Conservation (phyloP, 2,113 vertebrate species). For the Trachemys scripta region DNA sequence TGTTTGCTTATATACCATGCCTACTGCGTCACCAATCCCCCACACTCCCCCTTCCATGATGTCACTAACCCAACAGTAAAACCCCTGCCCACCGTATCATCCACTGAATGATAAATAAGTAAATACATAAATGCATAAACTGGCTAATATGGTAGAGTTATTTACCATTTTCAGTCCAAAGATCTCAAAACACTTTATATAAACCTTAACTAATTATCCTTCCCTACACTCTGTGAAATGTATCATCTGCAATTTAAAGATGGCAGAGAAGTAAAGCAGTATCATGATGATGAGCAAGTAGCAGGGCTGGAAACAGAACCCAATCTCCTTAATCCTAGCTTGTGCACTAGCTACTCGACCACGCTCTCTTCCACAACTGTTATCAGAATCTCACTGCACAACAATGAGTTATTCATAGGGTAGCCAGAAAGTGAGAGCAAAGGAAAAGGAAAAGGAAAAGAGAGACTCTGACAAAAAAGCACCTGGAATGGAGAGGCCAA, state of each 20-base stretch:
- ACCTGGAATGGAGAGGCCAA: background rate
- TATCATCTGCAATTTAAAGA: background rate
- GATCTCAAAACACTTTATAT: background rate
- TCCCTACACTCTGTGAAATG: background rate
- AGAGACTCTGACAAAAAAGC: background rate
- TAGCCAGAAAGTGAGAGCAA: accelerated
- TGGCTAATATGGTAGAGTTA: background rate
- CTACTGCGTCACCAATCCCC: background rate
- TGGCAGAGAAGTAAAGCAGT: background rate
- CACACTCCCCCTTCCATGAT: background rate
- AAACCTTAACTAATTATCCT: background rate
- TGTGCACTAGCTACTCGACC: background rate
- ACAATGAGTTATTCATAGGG: background rate
- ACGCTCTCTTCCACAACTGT: background rate
- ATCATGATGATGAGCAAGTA: background rate
- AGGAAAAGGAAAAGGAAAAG: background rate
- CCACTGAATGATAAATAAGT: background rate
- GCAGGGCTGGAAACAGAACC: background rate
- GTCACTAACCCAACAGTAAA: background rate
- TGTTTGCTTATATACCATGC: slow-evolving; percentile 20
- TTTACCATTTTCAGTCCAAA: background rate
- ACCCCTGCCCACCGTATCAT: background rate
- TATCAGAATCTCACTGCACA: background rate
- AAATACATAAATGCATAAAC: too few relatives aligned
- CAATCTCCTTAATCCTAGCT: background rate